phyloP scores from a whole-genome alignment of 2,113 vertebrate genomes.

The Nyctibius bracteatus region DNA sequence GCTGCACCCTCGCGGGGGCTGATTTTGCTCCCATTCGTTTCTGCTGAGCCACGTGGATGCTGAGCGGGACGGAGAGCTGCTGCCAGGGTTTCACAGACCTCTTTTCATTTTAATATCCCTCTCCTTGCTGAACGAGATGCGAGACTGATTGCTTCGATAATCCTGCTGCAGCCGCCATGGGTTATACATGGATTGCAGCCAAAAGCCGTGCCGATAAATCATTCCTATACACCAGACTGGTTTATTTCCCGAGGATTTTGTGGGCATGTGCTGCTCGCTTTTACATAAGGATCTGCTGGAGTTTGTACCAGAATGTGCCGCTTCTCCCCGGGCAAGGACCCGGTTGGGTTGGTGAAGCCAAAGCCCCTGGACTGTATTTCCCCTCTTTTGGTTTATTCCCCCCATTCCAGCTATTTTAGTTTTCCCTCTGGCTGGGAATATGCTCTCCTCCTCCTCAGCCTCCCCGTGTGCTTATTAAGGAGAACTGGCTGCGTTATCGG shows the following conservation, averaged over 20 bases:
- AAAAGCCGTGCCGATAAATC: slow-evolving; percentile 39
- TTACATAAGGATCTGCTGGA: slow-evolving; percentile 58
- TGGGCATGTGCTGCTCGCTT: slow-evolving; percentile 34
- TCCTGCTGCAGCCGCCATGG: slow-evolving; percentile 35
- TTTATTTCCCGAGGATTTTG: slow-evolving; percentile 50
- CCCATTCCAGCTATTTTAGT: not conserved
- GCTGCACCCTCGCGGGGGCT: not conserved
- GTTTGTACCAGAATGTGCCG: not conserved
- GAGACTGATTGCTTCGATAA: slow-evolving; percentile 50
- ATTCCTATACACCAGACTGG: slow-evolving; percentile 44
- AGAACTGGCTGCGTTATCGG: not conserved
- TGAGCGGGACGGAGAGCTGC: not conserved
- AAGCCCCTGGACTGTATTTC: not conserved
- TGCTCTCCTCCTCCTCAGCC: not conserved
- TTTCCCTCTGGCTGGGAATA: not conserved
- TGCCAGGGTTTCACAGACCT: slow-evolving; percentile 40
- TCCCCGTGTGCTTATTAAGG: not conserved
- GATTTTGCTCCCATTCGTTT: not conserved
- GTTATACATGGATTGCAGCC: slow-evolving; percentile 33
- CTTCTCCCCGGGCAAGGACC: not conserved
- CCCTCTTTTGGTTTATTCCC: not conserved
- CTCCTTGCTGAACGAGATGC: slow-evolving; percentile 49
- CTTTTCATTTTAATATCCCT: slow-evolving; percentile 54
- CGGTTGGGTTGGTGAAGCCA: not conserved
- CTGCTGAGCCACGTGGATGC: not conserved